Evolutionary conservation across 2,797 vertebrate genomes (phyloP).

Genomic region (Lepilemur ruficaudatus): DNA sequence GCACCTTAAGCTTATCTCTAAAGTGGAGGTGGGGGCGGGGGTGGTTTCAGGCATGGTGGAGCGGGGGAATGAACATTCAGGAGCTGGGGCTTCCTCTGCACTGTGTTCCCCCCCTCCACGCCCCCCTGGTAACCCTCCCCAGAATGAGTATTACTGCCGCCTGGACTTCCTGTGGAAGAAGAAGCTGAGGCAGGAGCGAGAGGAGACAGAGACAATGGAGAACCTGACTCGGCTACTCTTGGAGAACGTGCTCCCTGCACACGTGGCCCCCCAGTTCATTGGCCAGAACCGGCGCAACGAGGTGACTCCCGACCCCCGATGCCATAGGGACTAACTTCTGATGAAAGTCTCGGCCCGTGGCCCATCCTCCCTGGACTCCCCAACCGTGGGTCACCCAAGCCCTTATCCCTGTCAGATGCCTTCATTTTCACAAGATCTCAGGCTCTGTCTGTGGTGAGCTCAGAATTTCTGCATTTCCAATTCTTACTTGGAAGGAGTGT

Average conservation of each 20-base stretch:
- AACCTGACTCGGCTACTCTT: slow-evolving; percentile 92
- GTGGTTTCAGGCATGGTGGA: neutral
- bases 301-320: slow-evolving; percentile 78
- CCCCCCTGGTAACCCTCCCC: neutral
- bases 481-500: neutral
- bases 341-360: neutral
- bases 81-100: neutral
- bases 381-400: neutral
- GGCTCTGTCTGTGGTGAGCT: neutral
- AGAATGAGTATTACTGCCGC: slow-evolving; percentile 92
- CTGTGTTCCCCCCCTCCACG: neutral
- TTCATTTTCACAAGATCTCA: neutral
- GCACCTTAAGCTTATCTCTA: neutral
- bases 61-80: neutral
- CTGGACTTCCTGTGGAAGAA: slow-evolving; percentile 92
- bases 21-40: neutral
- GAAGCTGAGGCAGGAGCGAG: slow-evolving; percentile 88
- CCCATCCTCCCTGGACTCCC: neutral
- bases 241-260: slow-evolving; percentile 91
- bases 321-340: neutral
- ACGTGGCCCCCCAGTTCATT: slow-evolving; percentile 91
- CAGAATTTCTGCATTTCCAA: neutral
- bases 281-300: slow-evolving; percentile 90
- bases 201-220: slow-evolving; percentile 93
- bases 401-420: neutral